Base-by-base conservation (phyloP, 2,797 vertebrate species). In the Strix occidentalis region DNA sequence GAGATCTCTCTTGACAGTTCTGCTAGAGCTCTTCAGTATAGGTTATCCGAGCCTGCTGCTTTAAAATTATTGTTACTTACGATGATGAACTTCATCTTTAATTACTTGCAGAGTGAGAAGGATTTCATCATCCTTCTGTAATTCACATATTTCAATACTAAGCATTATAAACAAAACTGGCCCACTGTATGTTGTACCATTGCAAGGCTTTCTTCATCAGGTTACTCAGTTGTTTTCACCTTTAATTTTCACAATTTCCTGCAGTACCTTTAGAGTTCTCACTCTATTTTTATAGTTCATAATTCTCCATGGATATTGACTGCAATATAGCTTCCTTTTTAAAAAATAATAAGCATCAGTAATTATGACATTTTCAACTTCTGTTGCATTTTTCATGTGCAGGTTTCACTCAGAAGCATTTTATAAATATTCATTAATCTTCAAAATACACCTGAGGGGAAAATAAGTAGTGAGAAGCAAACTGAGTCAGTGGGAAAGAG, bases 401-500 rank as follows among this genome's bases (percentile, higher is more conserved):
- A 63, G 33, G 3, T 58, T 95, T 94, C 51, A 85, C 70, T 87
- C 45, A 53, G 78, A 93, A 93, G 43, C 26, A 69, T 93, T 93
- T 87, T 71, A 89, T 68, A 94, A 94, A 89, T 90, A 95, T 87
- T 94, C 25, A 65, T 61, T 92, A 61, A 68, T 69, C 81, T 83
- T 91, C 78, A 85, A 93, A 94, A 91, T 71, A 66, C 17, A 89
- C 9, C 86, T 54, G 68, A 92, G 46, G 95, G 66, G 58, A 89
- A 95, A 90, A 77, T 37, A 89, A 84, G 71, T 19, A 70, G 29
- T 50, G 37, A 92, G 79, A 91, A 87, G 57, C 60, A 90, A 92
- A 83, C n/a, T 23, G 21, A 89, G 35, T 57, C 64, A 94, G 39
- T 84, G 31, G 48, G 46, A 94, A 31, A 81, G 33, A 90, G 51